Percentiles rank a stretch among this genome's conserved stretches.
These are phyloP conservation scores for Epinephelus lanceolatus DNA, from an alignment of 2,113 vertebrate species.

Conservation along the genomic window DNA sequence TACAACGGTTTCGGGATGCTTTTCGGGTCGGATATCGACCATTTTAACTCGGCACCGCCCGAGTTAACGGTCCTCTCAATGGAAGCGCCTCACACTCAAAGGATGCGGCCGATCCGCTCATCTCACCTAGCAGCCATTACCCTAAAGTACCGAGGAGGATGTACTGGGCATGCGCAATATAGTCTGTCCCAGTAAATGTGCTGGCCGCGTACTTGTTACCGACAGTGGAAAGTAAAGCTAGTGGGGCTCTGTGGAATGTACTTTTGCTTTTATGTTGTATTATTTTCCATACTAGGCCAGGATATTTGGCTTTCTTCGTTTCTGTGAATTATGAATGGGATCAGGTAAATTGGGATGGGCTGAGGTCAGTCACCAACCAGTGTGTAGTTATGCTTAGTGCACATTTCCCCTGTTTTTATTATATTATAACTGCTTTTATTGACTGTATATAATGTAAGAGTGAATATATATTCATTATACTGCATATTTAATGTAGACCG, in stretches of 20 bases:
- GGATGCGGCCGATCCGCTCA: constrained; percentile 75
- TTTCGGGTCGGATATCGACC: constrained; percentile 77
- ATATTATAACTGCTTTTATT: neutral
- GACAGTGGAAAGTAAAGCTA: neutral
- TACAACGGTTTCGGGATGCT: constrained; percentile 65
- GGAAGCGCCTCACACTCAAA: constrained; percentile 68
- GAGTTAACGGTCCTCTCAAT: constrained; percentile 69
- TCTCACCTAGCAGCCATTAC: constrained; percentile 82
- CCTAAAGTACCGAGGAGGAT: constrained; percentile 22
- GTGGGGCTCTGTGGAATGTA: neutral
- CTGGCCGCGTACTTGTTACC: neutral
- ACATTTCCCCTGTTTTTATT: neutral
- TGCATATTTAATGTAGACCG: neutral
- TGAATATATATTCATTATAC: neutral
- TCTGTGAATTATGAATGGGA: neutral
- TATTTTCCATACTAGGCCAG: neutral
- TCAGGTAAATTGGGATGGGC: neutral
- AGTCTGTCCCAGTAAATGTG: neutral
- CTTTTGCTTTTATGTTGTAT: neutral
- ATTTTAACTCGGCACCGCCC: constrained; percentile 80
- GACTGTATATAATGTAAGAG: neutral
- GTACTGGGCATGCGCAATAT: constrained; percentile 73
- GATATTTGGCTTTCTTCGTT: too few species aligned
- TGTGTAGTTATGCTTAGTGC: neutral
- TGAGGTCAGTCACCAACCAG: neutral